These are phyloP conservation scores for Sinotaia quadrata DNA, from an alignment of 2,888 invertebrate genomes.

Conservation along the genomic window DNA sequence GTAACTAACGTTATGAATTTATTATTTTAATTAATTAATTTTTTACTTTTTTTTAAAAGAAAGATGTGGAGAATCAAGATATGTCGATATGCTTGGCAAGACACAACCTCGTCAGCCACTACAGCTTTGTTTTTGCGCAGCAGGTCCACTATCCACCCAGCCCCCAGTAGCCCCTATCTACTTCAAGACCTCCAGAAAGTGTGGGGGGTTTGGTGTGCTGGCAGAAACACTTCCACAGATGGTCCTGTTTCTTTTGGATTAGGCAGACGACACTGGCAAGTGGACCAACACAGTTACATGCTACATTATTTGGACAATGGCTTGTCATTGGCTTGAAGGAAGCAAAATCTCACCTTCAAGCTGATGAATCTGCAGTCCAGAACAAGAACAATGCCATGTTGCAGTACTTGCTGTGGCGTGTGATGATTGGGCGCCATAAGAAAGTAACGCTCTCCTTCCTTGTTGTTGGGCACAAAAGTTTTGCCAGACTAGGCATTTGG, in stretches of 20 bases:
- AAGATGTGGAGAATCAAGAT: too few species aligned
- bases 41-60: too few species aligned
- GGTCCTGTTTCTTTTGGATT: conserved; percentile 28
- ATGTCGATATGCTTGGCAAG: too few species aligned
- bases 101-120: too few species aligned
- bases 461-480: conserved; percentile 34
- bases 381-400: conserved; percentile 14
- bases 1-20: too few species aligned
- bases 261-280: conserved; percentile 27
- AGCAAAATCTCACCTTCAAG: neutral
- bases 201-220: conserved; percentile 22
- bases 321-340: conserved; percentile 28
- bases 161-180: conserved; percentile 42
- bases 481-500: too few species aligned
- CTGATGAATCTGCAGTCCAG: neutral
- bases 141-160: conserved; percentile 40
- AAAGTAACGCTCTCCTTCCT: conserved; percentile 22
- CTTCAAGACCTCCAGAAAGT: conserved; percentile 32
- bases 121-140: too few species aligned
- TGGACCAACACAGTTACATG: conserved; percentile 31
- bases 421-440: conserved; percentile 6
- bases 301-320: too few species aligned
- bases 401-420: conserved; percentile 26
- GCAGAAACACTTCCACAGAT: conserved; percentile 11
- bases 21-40: too few species aligned